phyloP scores from a whole-genome alignment of 2,888 invertebrate genomes.

The Parapristionchus giblindavisi region DNA sequence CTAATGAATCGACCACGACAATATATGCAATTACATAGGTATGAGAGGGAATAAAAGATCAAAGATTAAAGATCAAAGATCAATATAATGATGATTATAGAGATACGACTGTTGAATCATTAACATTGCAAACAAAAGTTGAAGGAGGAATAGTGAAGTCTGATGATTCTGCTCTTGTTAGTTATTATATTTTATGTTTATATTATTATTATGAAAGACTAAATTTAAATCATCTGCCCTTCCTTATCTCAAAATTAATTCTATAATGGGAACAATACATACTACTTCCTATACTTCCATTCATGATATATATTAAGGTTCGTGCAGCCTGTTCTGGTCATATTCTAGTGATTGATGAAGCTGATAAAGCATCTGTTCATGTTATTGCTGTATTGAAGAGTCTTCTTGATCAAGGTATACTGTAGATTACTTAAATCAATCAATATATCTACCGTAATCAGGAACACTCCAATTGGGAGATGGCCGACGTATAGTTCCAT shows the following conservation, averaged over 20 bases:
- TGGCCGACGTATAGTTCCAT: conserved; percentile 83
- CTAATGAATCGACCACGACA: conserved; percentile 88
- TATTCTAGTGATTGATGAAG: conserved; percentile 92
- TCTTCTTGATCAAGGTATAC: conserved; percentile 87
- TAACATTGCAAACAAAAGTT: conserved; percentile 89
- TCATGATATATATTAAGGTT: background rate
- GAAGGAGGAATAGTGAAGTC: conserved; percentile 86
- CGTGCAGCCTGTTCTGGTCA: conserved; percentile 76
- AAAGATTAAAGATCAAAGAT: background rate
- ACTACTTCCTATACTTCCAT: background rate
- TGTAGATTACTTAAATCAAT: background rate
- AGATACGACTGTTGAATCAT: conserved; percentile 93
- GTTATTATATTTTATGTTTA: background rate
- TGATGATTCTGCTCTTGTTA: conserved; percentile 91
- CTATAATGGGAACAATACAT: background rate
- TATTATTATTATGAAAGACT: background rate
- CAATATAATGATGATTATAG: conserved; percentile 71
- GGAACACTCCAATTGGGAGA: conserved; percentile 84
- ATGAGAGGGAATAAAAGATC: background rate
- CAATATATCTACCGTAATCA: conserved; percentile 11
- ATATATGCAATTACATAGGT: conserved; percentile 87
- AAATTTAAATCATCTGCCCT: background rate
- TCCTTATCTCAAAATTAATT: background rate
- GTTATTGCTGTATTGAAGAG: conserved; percentile 95
- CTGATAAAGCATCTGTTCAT: conserved; percentile 96